Evolutionary conservation across 1,140 invertebrate species (phyloP).

Genomic region (Penaeus vannamei): DNA sequence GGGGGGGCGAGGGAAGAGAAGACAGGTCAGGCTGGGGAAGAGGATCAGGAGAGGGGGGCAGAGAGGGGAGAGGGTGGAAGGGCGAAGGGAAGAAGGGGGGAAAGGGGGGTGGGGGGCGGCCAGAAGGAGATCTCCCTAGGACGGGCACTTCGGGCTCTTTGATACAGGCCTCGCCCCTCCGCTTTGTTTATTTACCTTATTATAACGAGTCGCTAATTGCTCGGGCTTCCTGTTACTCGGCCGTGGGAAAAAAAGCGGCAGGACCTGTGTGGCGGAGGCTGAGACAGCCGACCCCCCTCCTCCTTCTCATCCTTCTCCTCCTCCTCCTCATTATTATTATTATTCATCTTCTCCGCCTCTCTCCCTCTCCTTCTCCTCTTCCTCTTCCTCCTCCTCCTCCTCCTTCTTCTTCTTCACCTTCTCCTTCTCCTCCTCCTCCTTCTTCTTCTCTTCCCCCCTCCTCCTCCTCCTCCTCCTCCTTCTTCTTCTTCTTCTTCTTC

Average conservation of each 20-base stretch:
- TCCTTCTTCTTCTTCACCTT: too few species aligned
- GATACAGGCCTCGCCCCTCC: constrained; percentile 47
- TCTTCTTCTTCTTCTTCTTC: too few species aligned
- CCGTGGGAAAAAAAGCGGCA: constrained; percentile 44
- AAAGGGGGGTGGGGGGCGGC: not conserved
- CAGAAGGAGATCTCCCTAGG: too few species aligned
- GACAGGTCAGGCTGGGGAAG: not conserved
- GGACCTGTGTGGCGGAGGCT: constrained; percentile 12
- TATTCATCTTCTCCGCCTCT: too few species aligned
- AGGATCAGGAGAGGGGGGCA: not conserved
- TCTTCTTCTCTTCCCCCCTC: too few species aligned
- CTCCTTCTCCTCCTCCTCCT: too few species aligned
- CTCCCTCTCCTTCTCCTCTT: too few species aligned
- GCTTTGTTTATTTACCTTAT: constrained; percentile 58
- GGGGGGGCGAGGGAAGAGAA: not conserved
- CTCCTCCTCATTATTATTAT: too few species aligned
- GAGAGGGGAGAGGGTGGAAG: not conserved
- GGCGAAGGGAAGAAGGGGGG: not conserved
- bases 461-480: too few species aligned
- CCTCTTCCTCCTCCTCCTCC: too few species aligned
- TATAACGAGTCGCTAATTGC: constrained; percentile 64
- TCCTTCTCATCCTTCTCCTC: too few species aligned
- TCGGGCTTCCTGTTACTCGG: constrained; percentile 51
- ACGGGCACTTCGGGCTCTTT: constrained; percentile 29
- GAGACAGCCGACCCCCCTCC: too few species aligned